Evolutionary conservation across 2,113 vertebrate species (phyloP), one percentile per base, ranked within the genome.

Genomic region (Corythornis cristatus): DNA sequence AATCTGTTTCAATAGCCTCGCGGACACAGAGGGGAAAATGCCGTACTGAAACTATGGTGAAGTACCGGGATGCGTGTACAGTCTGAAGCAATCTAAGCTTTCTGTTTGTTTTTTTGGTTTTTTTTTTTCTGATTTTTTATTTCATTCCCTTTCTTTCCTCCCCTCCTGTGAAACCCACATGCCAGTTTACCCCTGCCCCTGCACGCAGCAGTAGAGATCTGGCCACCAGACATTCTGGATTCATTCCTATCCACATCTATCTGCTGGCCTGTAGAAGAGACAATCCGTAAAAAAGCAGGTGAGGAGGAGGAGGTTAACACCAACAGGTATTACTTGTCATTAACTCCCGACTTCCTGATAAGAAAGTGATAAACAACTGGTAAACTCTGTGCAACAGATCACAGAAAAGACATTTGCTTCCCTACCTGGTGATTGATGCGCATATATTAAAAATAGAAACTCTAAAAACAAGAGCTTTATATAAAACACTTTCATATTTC

Each of bases 291-390:
- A 58, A 84, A 93, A 70, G 58, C 37, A 64, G 83, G 86, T 75
- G 82, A 68, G 62, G 80, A 72, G 70, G 65, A 78, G 91, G 84
- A 87, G 53, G 91, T 91, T 93, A 86, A 85, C 64, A 88, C 92
- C 93, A 96, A 97, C 97, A 97, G 96, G 97, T 97, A 97, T 92
- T 93, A 94, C 84, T 93, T 93, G 79, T 94, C 71, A 19, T 81
- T 92, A 96, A 84, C 83, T 95, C 83, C 78, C 77, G 80, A 84
- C 62, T 95, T 95, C 87, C 93, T 95, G 96, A 94, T 95, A 97
- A 92, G 57, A 86, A 71, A 79, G 80, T 92, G 93, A 97, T 95
- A 95, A 95, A 95, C 28, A 46, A 90, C 80, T 62, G 83, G 70
- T 83, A 94, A 96, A 96, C 78, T 93, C 64, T 57, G 46, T 77